Percentiles rank a stretch among this genome's conserved stretches.
These are phyloP conservation scores for Gadus macrocephalus DNA, from an alignment of 2,113 vertebrate genomes.

Conservation along the genomic window DNA sequence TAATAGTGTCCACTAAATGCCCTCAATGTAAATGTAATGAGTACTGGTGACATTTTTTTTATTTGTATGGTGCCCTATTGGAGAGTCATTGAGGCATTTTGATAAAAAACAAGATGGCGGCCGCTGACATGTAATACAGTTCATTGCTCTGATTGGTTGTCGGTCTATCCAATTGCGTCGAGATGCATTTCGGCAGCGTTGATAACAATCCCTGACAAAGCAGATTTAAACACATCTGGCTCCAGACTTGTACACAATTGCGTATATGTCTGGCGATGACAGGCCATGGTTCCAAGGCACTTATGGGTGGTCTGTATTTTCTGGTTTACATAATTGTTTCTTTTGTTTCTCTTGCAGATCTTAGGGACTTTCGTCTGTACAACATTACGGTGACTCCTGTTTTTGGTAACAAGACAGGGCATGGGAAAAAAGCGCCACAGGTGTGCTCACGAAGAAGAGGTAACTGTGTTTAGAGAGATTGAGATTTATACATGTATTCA, in stretches of 20 bases:
- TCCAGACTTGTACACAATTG: too few relatives aligned
- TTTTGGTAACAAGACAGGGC: slow-evolving; percentile 42
- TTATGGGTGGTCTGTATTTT: background rate
- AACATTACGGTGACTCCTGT: slow-evolving; percentile 60
- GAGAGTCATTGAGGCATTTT: too few relatives aligned
- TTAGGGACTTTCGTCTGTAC: slow-evolving; percentile 43
- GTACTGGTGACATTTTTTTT: too few relatives aligned
- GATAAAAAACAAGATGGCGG: too few relatives aligned
- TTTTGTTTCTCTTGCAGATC: slow-evolving; percentile 34
- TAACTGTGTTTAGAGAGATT: slow-evolving; percentile 13
- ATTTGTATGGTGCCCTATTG: too few relatives aligned
- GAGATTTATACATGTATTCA: background rate
- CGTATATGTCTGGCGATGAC: too few relatives aligned
- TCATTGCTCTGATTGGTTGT: background rate
- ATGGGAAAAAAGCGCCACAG: slow-evolving; percentile 8
- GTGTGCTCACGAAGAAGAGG: slow-evolving; percentile 52
- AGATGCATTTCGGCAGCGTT: background rate
- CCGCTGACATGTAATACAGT: background rate
- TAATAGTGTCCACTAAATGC: background rate
- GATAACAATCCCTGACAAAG: background rate
- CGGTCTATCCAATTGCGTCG: too few relatives aligned
- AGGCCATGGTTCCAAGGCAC: background rate
- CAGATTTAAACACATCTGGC: background rate
- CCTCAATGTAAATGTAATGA: too few relatives aligned
- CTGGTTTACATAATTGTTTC: background rate